Base-by-base conservation (phyloP, 2,888 invertebrate species). In the Clanis bilineata region DNA sequence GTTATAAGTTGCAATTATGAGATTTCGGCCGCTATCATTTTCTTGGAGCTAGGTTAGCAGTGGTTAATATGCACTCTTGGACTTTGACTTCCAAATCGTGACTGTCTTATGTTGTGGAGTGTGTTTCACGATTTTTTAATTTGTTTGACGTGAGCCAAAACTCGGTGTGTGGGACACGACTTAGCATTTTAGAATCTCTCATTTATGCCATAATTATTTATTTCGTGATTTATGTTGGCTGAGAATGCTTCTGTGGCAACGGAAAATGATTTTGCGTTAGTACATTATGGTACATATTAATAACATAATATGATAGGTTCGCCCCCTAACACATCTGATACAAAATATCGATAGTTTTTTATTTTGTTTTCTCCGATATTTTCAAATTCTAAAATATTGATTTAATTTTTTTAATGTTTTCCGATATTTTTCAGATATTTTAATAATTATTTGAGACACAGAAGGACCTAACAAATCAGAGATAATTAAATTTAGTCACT, bases 1-100 rank as follows among this genome's bases (percentile, higher is more conserved):
- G 6, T 10, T 56, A 56, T 60, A 74, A 76, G 72, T 76, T 73
- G 71, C 79, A 85, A 84, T 85, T 83, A 82, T 75, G 75, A 76
- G 69, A 76, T 71, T 77, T 77, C 75, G 72, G 75, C 82, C 79
- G 80, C 85, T 84, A 87, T 88, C 80, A 86, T 86, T 84, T 78
- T 72, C 73, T 70, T 68, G 67, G 64, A 66, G 72, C 83, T 85
- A 85, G 83, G 74, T 78, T 70, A 79, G 74, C 70, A 70, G 74
- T 74, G 66, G 64, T 68, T 80, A 83, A 81, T 79, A 66, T 69
- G 78, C 80, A 78, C 72, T 79, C 77, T 76, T 66, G 72, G 64
- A 63, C 66, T 62, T 61, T 66, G 65, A 55, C 61, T 59, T 22
- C 60, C 51, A 66, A 72, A 68, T 86, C 88, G 88, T 88, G 88